Percentiles rank a stretch among this genome's conserved stretches.
Evolutionary conservation across 2,113 vertebrate genomes (phyloP).

Genomic region (Psephotus haematonotus): DNA sequence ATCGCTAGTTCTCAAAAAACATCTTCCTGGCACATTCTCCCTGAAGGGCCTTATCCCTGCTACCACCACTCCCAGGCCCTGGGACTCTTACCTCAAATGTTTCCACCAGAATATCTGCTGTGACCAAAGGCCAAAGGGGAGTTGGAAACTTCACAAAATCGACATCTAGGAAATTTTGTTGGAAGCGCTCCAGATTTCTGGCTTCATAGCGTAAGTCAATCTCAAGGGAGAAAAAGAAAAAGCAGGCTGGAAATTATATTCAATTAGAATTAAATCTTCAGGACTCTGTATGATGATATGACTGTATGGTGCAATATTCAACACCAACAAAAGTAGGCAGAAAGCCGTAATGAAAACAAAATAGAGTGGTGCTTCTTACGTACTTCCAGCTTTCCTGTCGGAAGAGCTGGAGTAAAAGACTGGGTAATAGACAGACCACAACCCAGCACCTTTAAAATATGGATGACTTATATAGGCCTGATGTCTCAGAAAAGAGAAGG

Average conservation of each 20-base stretch:
- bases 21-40: background rate
- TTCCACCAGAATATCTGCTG: conserved; percentile 88
- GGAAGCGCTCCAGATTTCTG: conserved; percentile 89
- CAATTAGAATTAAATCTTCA: background rate
- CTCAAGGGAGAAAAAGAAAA: conserved; percentile 67
- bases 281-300: background rate
- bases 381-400: background rate
- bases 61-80: background rate
- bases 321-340: background rate
- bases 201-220: conserved; percentile 92
- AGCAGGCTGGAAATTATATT: background rate
- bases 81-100: conserved; percentile 87
- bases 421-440: background rate
- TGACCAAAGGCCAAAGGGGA: conserved; percentile 88
- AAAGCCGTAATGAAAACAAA: background rate
- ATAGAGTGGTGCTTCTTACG: background rate
- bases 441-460: background rate
- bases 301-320: background rate
- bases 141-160: conserved; percentile 90
- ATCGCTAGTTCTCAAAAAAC: background rate
- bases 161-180: conserved; percentile 84
- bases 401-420: background rate
- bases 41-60: background rate
- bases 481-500: background rate
- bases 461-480: background rate